phyloP scores from a whole-genome alignment of 2,113 vertebrate species.

The Ptilorrhoa leucosticta region DNA sequence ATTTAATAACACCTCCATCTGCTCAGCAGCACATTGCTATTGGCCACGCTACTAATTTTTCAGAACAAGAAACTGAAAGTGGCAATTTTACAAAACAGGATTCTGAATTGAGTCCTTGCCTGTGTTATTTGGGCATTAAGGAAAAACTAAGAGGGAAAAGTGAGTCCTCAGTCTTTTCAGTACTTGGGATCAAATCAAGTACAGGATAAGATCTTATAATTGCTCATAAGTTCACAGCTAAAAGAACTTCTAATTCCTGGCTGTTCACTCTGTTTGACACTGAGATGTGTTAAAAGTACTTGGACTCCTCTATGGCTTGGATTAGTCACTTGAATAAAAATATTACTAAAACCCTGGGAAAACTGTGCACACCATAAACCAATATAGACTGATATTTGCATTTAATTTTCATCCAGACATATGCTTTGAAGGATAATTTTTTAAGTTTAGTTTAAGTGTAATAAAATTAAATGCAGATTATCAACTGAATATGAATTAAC shows the following conservation, averaged over 20 bases:
- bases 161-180: not conserved
- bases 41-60: not conserved
- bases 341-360: constrained; percentile 53
- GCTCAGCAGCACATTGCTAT: not conserved
- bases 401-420: constrained; percentile 55
- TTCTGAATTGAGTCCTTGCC: not conserved
- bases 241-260: not conserved
- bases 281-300: not conserved
- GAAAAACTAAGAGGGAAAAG: not conserved
- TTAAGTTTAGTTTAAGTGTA: not conserved
- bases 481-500: not conserved
- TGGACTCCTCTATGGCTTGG: not conserved
- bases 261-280: not conserved
- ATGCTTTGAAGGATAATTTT: not conserved
- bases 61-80: not conserved
- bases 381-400: constrained; percentile 63
- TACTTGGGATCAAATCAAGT: not conserved
- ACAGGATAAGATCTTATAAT: not conserved
- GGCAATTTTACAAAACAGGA: not conserved
- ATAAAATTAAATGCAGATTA: constrained; percentile 17
- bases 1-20: not conserved
- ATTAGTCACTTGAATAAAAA: constrained; percentile 9
- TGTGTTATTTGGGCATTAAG: not conserved
- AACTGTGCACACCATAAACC: constrained; percentile 55
- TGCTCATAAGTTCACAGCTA: not conserved